Evolutionary conservation across 2,888 invertebrate species (phyloP).

Genomic region (Caenorhabditis virilis): DNA sequence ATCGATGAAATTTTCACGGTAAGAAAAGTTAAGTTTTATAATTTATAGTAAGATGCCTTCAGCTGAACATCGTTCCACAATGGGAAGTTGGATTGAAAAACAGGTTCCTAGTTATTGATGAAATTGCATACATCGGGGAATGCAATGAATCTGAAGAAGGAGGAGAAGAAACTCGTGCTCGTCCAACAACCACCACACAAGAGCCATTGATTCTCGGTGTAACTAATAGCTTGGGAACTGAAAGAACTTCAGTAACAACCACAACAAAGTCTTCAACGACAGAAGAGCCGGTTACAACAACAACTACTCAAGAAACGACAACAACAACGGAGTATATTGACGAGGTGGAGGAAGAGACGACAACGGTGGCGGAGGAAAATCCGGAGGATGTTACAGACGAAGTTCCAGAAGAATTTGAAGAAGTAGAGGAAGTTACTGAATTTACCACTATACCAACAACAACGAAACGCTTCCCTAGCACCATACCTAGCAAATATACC

Average conservation of each 20-base stretch:
- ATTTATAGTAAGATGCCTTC: constrained; percentile 71
- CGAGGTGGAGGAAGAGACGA: constrained; percentile 2
- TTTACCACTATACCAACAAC: constrained; percentile 7
- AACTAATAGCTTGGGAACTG: not conserved
- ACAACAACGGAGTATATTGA: not conserved
- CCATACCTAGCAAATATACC: constrained; percentile 18
- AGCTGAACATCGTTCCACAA: constrained; percentile 91
- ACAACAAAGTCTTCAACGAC: constrained; percentile 2
- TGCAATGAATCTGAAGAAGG: constrained; percentile 29
- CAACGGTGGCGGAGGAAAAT: not conserved
- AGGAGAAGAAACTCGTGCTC: too few relatives aligned
- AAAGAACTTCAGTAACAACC: not conserved
- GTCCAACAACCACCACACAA: constrained; percentile 12
- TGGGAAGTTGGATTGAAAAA: constrained; percentile 57
- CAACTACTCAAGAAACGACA: constrained; percentile 14
- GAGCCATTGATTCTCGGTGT: constrained; percentile 3
- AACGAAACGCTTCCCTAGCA: constrained; percentile 1
- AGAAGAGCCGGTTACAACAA: constrained; percentile 8
- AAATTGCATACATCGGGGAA: constrained; percentile 66
- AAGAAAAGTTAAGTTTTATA: not conserved
- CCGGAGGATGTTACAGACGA: constrained; percentile 2
- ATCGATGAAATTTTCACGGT: constrained; percentile 63
- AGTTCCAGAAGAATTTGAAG: not conserved
- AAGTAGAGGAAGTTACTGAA: constrained; percentile 1
- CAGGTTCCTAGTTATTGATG: constrained; percentile 61